Conservation (phyloP, 2,113 vertebrate genomes). For the Leptobrachium leishanense region DNA sequence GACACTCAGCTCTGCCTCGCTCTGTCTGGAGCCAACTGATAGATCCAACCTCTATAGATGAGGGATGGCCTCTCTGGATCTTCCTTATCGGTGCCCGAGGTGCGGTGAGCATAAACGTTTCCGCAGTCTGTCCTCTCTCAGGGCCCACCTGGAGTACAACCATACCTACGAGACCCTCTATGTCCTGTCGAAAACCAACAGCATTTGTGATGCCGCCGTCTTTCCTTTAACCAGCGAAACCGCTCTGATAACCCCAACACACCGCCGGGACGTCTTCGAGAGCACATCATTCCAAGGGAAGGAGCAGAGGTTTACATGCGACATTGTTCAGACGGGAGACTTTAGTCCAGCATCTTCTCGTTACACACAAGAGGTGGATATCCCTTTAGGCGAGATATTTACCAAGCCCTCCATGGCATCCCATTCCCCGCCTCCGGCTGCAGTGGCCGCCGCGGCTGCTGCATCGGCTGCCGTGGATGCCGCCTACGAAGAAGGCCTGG, state of each 20-base stretch:
- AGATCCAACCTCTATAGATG: constrained; percentile 61
- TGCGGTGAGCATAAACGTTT: constrained; percentile 99
- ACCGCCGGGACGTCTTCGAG: constrained; percentile 82
- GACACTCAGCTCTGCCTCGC: constrained; percentile 37
- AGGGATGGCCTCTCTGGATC: constrained; percentile 96
- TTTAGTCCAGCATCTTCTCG: constrained; percentile 73
- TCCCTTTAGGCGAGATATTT: constrained; percentile 89
- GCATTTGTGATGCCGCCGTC: constrained; percentile 85
- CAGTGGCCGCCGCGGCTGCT: constrained; percentile 79
- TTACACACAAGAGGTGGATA: constrained; percentile 92
- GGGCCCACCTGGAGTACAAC: constrained; percentile 96
- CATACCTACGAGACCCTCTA: constrained; percentile 99
- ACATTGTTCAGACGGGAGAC: constrained; percentile 74
- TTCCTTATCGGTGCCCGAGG: constrained; percentile 96
- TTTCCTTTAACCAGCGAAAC: constrained; percentile 85
- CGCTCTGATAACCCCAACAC: constrained; percentile 72
- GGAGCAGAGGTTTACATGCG: constrained; percentile 78
- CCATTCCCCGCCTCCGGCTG: constrained; percentile 67
- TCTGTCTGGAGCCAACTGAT: constrained; percentile 50
- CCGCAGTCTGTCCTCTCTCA: constrained; percentile 92
- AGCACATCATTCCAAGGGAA: constrained; percentile 86
- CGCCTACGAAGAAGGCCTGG: constrained; percentile 92
- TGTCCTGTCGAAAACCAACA: constrained; percentile 96
- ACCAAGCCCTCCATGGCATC: constrained; percentile 77
- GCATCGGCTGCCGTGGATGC: constrained; percentile 82